Evolutionary conservation across 92 coral and sea anemone genomes (phyloP).

Genomic region (Phymanthus crucifer): DNA sequence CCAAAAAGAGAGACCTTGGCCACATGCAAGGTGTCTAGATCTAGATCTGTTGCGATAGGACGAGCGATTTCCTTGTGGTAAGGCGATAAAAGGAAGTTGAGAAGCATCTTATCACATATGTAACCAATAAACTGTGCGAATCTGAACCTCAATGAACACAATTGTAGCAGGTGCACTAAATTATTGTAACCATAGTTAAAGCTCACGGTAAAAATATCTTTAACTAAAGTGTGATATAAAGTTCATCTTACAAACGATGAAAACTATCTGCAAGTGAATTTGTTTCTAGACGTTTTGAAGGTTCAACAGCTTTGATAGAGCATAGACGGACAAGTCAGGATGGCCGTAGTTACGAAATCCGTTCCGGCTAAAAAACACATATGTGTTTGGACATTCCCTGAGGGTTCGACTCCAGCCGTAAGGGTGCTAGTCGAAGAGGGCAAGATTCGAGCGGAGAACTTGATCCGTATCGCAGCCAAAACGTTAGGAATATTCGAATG

Average conservation of each 20-base stretch:
- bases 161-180: not conserved
- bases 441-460: conserved; percentile 69
- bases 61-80: not conserved
- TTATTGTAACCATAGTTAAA: not conserved
- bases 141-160: not conserved
- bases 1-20: not conserved
- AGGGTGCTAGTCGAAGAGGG: conserved; percentile 70
- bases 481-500: conserved; percentile 61
- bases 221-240: not conserved
- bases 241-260: too few species aligned
- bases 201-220: not conserved
- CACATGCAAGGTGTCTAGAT: not conserved
- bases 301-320: too few species aligned
- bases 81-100: not conserved
- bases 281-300: too few species aligned
- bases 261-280: too few species aligned
- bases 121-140: not conserved
- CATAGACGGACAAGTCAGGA: too few species aligned
- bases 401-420: conserved; percentile 80
- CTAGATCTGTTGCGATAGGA: not conserved
- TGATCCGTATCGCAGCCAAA: conserved; percentile 67
- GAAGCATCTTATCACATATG: not conserved
- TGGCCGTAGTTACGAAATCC: conserved; percentile 48
- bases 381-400: conserved; percentile 88
- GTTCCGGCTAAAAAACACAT: conserved; percentile 69